Conservation (phyloP, 2,113 vertebrate genomes). For the Chrysemys picta region DNA sequence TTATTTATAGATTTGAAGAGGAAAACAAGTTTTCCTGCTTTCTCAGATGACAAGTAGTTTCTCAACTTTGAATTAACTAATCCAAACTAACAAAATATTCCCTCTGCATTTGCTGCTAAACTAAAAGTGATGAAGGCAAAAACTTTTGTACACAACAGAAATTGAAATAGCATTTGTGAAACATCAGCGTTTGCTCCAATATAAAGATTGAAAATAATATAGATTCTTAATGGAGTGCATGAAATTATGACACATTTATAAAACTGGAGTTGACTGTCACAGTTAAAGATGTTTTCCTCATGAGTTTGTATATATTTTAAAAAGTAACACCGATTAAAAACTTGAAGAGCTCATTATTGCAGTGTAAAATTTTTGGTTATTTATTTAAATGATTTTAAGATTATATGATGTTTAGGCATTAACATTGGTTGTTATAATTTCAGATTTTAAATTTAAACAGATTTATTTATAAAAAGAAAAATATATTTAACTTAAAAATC, state of each 20-base stretch:
- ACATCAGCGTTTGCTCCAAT: not conserved
- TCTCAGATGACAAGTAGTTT: not conserved
- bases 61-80: not conserved
- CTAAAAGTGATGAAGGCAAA: not conserved
- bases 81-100: not conserved
- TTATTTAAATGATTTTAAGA: not conserved
- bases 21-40: not conserved
- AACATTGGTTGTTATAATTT: not conserved
- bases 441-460: not conserved
- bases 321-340: not conserved
- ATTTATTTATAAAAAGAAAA: not conserved
- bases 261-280: not conserved
- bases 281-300: not conserved
- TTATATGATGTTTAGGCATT: not conserved
- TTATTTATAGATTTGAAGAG: not conserved
- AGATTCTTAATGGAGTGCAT: not conserved
- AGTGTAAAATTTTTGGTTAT: not conserved
- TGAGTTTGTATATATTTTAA: not conserved
- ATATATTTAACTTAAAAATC: not conserved
- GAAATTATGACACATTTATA: not conserved
- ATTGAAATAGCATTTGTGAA: not conserved
- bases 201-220: not conserved
- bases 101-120: not conserved
- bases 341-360: not conserved
- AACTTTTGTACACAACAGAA: not conserved